phyloP scores from a whole-genome alignment of 2,797 vertebrate genomes.

The Dipus sagitta region DNA sequence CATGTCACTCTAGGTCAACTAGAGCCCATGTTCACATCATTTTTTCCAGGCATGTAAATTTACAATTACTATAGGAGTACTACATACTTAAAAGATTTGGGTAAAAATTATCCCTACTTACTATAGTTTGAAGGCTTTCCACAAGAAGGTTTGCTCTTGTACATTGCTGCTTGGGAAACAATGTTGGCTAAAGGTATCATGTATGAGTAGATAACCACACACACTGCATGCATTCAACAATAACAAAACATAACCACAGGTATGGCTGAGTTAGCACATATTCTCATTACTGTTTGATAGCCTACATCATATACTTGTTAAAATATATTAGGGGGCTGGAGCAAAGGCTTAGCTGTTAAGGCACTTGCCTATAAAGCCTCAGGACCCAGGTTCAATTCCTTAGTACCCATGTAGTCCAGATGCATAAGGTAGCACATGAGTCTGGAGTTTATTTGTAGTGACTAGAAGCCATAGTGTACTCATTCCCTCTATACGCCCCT shows the following conservation, averaged over 20 bases:
- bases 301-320: not conserved
- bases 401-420: no score
- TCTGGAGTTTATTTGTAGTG: no score
- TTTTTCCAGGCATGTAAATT: not conserved
- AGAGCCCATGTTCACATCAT: not conserved
- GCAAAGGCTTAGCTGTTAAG: no score
- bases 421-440: no score
- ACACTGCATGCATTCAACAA: not conserved
- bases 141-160: not conserved
- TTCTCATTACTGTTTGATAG: not conserved
- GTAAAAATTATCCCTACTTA: not conserved
- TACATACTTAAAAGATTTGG: not conserved
- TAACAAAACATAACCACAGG: not conserved
- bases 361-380: no score
- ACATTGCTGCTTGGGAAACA: not conserved
- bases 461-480: no score
- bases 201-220: not conserved
- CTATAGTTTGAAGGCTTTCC: not conserved
- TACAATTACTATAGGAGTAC: not conserved
- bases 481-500: no score
- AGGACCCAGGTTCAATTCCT: no score
- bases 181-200: not conserved
- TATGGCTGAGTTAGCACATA: constrained; percentile 35
- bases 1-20: not conserved
- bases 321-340: no score